Evolutionary conservation across 2,888 invertebrate species (phyloP), one percentile per base, ranked within the genome.

Genomic region (Polietes domitor): DNA sequence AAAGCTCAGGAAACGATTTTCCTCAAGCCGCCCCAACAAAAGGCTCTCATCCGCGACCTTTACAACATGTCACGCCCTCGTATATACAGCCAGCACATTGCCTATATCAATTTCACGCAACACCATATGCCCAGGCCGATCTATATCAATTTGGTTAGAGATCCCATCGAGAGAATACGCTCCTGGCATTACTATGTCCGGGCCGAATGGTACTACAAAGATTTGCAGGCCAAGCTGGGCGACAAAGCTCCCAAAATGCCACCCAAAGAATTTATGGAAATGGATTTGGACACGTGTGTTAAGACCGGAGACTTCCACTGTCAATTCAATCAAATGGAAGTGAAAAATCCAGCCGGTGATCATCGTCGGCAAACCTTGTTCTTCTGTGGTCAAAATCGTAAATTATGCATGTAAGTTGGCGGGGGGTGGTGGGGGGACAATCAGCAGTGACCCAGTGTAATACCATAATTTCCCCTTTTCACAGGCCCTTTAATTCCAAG

Each of bases 171-270:
- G 91, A 94, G 98, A 28, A 96, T 97, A 6, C 97, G 97, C 88
- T 97, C 97, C 6, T 97, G 97, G 97, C 97, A 97, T 91, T 97
- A 97, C 91, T 97, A 97, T 92, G 95, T 97, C 2, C 93, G 97
- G 61, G 97, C 97, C 0, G 96, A 96, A 0, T 97, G 97, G 97
- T 97, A 97, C 92, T 97, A 97, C 89, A 96, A 96, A 9, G 90
- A 91, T 37, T 87, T 91, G 88, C 83, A 89, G 63, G 85, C 76
- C 7, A 91, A 15, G 95, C 96, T 93, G 95, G 97, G n/a, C 93
- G 95, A 88, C n/a, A 70, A 77, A 0, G 88, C 91, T 0, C 86
- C 88, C 0, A 53, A 71, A 0, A 87, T 84, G 75, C 92, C 92
- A 0, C 79, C 89, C n/a, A 87, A 91, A 4, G 89, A 89, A 85